Base-by-base conservation (phyloP, 2,113 vertebrate genomes). In the Mirounga angustirostris region DNA sequence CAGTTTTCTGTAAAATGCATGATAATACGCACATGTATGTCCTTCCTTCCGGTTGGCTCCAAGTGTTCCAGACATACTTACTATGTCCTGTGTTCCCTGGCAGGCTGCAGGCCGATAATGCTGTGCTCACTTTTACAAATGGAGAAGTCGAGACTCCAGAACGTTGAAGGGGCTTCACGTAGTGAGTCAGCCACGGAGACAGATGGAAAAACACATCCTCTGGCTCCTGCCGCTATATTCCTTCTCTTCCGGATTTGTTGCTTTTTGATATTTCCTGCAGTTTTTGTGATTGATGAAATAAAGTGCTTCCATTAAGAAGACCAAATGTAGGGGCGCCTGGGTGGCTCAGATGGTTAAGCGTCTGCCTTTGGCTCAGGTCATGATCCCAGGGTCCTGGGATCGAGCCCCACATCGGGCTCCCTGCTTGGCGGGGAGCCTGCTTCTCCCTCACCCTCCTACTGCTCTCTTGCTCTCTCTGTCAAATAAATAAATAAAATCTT, bases 231-330 rank as follows among this genome's bases (percentile, higher is more conserved):
- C 22, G 2, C 50, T 78, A 4, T 59, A 80, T 67, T 90, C 71
- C 73, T 85, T 95, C 84, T 91, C 26, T 94, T 95, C 59, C 33
- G 40, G n/a, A 65, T 91, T 78, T 40, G 50, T 73, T 71, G 40
- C 13, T 46, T 95, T 90, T 85, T 52, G 46, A 40, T 79, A 95
- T 69, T 96, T 92, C 46, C 74, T 15, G 4, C 30, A 69, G 14
- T 21, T 89, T 94, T 94, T 81, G n/a, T 90, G 80, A 56, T 22
- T 33, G 40, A 58, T 82, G 52, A 58, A 88, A 91, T 69, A 50
- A 79, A 88, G 21, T 79, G 82, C 80, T 69, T 85, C 76, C 54
- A 43, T 92, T 91, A 95, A 97, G 92, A 71, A 83, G 71, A 73
- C 22, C 52, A 92, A 92, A 46, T 88, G 16, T 69, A 83, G 40